Percentiles rank a stretch among this genome's conserved stretches.
phyloP scores from a whole-genome alignment of 2,888 invertebrate species.

The Calameuta idolon region DNA sequence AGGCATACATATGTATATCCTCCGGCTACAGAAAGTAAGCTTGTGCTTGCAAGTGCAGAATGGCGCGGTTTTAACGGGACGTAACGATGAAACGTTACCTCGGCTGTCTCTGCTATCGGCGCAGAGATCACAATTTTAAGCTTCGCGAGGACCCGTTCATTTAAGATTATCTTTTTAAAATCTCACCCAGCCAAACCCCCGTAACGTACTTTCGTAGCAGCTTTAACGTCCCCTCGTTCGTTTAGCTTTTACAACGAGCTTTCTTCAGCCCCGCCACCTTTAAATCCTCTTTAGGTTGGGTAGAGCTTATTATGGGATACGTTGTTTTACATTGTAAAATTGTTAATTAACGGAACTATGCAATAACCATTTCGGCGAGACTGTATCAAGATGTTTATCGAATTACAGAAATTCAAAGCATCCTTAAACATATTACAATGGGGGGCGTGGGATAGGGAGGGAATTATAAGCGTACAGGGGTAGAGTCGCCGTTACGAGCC shows the following conservation, averaged over 20 bases:
- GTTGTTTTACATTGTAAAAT: neutral
- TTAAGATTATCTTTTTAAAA: neutral
- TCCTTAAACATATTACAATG: neutral
- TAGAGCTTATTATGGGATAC: neutral
- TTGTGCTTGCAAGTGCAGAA: neutral
- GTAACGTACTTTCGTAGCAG: neutral
- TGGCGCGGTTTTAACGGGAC: neutral
- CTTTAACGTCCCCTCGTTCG: neutral
- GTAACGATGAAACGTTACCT: neutral
- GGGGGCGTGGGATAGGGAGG: neutral
- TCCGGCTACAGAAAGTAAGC: neutral
- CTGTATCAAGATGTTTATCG: neutral
- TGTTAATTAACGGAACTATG: neutral
- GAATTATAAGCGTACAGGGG: neutral
- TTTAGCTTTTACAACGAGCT: neutral
- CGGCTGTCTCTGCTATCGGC: neutral
- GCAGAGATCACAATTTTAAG: neutral
- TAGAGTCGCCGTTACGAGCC: slow-evolving; percentile 4
- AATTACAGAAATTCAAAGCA: neutral
- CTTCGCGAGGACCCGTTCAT: neutral
- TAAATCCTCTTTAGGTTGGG: neutral
- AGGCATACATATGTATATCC: neutral
- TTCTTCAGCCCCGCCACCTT: neutral
- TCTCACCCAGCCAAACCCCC: neutral
- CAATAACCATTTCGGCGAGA: neutral